A percentile compares a stretch with the other conserved stretches of the same genome.
Evolutionary conservation across 2,113 vertebrate species (phyloP).

Genomic region (Paradisaea rubra): DNA sequence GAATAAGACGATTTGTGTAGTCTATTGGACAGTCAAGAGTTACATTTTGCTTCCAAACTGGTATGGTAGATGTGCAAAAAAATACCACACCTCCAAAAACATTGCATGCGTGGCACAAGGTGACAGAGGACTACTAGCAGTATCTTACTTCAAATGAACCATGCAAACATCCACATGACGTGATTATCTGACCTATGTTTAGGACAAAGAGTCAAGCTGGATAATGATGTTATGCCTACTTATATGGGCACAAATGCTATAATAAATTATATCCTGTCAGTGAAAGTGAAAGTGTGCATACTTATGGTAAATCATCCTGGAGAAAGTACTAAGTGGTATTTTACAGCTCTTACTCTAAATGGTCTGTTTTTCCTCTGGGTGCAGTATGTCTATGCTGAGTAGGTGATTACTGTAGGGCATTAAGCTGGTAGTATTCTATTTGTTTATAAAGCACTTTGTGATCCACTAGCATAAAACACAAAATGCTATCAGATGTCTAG

Average conservation of each 20-base stretch:
- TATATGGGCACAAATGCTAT: not conserved
- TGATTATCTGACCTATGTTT: not conserved
- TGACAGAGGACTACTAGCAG: not conserved
- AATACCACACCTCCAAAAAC: not conserved
- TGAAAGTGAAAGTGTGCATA: not conserved
- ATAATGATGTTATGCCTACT: not conserved
- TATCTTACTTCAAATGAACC: not conserved
- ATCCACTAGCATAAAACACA: not conserved
- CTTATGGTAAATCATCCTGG: not conserved
- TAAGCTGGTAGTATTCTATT: not conserved
- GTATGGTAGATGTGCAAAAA: not conserved
- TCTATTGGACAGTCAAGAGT: not conserved
- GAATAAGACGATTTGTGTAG: not conserved
- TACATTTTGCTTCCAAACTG: not conserved
- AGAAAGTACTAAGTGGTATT: not conserved
- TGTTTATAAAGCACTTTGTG: not conserved
- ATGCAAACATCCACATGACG: not conserved
- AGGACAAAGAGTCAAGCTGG: not conserved
- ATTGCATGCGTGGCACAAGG: not conserved
- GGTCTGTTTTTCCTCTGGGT: not conserved
- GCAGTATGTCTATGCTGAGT: not conserved
- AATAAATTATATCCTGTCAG: not conserved
- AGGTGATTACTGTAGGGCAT: not conserved
- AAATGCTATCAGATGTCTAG: not conserved
- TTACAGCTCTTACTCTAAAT: not conserved